Evolutionary conservation across 2,113 vertebrate species (phyloP).

Genomic region (Myotis lucifugus): DNA sequence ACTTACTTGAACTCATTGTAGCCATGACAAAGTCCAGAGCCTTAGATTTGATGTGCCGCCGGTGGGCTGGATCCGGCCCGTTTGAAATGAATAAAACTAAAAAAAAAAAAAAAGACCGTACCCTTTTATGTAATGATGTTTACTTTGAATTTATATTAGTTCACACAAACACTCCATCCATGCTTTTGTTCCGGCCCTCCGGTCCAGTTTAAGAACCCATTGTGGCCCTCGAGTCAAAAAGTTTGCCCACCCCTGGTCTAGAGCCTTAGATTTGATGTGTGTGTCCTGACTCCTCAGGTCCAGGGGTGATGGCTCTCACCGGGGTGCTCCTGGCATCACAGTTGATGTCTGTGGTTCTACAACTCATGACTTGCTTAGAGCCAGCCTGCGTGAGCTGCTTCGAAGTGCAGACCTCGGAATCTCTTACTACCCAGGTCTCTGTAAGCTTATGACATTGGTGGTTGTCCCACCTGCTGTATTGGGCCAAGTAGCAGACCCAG

Average conservation of each 20-base stretch:
- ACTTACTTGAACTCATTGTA: background rate
- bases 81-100: too few species aligned
- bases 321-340: background rate
- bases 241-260: background rate
- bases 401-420: background rate
- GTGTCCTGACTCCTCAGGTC: background rate
- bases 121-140: too few species aligned
- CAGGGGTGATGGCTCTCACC: background rate
- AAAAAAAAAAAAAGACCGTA: too few species aligned
- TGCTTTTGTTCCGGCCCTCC: too few species aligned
- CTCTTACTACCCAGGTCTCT: background rate
- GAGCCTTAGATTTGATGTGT: background rate
- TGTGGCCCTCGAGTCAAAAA: too few species aligned
- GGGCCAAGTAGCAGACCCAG: background rate
- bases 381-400: background rate
- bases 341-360: background rate
- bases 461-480: accelerated
- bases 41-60: too few species aligned
- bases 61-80: too few species aligned
- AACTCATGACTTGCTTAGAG: background rate
- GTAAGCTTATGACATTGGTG: background rate
- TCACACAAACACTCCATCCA: too few species aligned
- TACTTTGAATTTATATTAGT: too few species aligned
- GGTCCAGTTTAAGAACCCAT: too few species aligned
- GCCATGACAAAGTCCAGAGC: background rate